These are phyloP conservation scores for Chauna torquata DNA, from an alignment of 2,113 vertebrate species.

Conservation along the genomic window DNA sequence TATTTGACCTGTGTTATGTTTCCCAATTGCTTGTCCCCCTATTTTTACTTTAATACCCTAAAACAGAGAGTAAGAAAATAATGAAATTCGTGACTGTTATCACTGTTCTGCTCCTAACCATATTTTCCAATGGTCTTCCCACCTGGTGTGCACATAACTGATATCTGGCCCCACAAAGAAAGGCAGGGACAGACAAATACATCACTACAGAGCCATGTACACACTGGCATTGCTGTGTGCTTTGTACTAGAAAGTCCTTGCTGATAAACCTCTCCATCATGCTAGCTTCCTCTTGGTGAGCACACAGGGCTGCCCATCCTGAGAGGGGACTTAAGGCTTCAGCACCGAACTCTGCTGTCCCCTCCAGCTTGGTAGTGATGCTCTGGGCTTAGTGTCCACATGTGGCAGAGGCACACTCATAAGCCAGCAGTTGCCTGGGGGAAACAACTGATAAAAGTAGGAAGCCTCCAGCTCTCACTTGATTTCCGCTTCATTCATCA, in stretches of 20 bases:
- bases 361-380: neutral
- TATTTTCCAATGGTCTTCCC: neutral
- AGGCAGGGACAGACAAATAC: neutral
- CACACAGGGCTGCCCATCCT: neutral
- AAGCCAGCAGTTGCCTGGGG: neutral
- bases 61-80: neutral
- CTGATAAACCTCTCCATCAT: neutral
- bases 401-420: neutral
- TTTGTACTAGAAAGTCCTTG: neutral
- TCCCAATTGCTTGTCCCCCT: neutral
- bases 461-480: neutral
- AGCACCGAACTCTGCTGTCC: neutral
- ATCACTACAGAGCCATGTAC: neutral
- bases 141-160: neutral
- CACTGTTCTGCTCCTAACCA: neutral
- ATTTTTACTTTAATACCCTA: neutral
- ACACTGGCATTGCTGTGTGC: neutral
- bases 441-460: neutral
- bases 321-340: neutral
- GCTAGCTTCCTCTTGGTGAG: neutral
- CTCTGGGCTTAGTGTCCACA: neutral
- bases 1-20: neutral
- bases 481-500: neutral
- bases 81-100: neutral
- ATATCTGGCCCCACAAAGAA: neutral